phyloP scores from a whole-genome alignment of 2,113 vertebrate genomes.

The Phycodurus eques region DNA sequence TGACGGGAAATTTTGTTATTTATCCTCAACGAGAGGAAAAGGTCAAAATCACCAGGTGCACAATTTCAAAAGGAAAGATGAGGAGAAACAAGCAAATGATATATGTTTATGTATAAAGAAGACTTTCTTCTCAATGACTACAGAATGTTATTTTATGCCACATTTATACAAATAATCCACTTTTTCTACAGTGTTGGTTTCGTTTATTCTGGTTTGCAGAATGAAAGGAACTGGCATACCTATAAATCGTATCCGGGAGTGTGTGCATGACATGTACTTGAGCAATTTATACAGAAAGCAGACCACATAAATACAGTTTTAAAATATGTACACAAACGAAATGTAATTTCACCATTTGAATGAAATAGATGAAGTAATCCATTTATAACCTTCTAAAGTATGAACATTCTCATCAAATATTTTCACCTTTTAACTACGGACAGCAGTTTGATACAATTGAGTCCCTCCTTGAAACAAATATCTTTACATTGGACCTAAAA shows the following conservation, averaged over 20 bases:
- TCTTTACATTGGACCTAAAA: not conserved
- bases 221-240: slow-evolving; percentile 45
- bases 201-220: slow-evolving; percentile 61
- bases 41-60: too few species aligned
- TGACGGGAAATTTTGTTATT: too few species aligned
- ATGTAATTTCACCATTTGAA: slow-evolving; percentile 57
- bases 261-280: slow-evolving; percentile 32
- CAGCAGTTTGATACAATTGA: not conserved
- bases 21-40: too few species aligned
- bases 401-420: slow-evolving; percentile 41
- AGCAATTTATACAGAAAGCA: slow-evolving; percentile 50
- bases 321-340: slow-evolving; percentile 50
- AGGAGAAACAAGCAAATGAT: too few species aligned
- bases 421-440: slow-evolving; percentile 45
- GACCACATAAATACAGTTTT: slow-evolving; percentile 63
- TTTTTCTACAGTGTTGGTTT: slow-evolving; percentile 41
- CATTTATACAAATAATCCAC: too few species aligned
- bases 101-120: too few species aligned
- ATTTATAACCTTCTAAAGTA: slow-evolving; percentile 50
- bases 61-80: too few species aligned
- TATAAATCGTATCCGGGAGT: slow-evolving; percentile 31
- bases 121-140: too few species aligned
- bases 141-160: too few species aligned
- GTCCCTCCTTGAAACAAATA: not conserved
- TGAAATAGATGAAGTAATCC: slow-evolving; percentile 48